A percentile compares a stretch with the other conserved stretches of the same genome.
These are phyloP conservation scores for Struthio camelus DNA, from an alignment of 2,113 vertebrate species.

Conservation along the genomic window DNA sequence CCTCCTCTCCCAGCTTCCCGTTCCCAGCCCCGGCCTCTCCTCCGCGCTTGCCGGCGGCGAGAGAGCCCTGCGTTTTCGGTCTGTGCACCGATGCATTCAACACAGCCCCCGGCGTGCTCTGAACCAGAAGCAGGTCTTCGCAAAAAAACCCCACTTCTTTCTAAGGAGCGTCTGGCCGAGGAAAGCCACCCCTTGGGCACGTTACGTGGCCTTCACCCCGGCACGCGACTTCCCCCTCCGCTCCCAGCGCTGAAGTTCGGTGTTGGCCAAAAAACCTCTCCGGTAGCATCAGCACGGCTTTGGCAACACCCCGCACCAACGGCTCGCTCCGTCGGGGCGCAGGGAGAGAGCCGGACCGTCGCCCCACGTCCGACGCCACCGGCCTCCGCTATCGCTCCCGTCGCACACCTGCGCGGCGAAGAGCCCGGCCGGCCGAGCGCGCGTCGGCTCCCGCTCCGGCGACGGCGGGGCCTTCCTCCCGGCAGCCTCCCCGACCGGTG, in stretches of 20 bases:
- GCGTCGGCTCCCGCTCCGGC: too few relatives aligned
- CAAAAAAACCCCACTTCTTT: background rate
- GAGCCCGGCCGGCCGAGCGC: too few relatives aligned
- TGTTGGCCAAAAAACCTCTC: background rate
- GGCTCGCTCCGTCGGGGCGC: background rate
- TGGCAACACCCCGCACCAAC: background rate
- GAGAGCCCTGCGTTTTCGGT: rapidly evolving
- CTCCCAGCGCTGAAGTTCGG: background rate
- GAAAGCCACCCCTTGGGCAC: background rate
- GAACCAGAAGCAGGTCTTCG: rapidly evolving
- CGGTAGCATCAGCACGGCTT: background rate
- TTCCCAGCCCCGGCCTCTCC: background rate
- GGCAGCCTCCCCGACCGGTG: background rate
- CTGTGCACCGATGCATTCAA: rapidly evolving
- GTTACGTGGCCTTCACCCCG: background rate
- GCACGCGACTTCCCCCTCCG: background rate
- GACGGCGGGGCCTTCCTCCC: background rate
- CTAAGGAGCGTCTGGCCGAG: background rate
- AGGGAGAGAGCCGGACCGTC: too few relatives aligned
- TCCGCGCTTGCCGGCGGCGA: background rate
- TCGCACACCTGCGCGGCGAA: background rate
- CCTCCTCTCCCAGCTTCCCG: background rate
- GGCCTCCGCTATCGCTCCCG: too few relatives aligned
- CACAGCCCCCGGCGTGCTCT: background rate
- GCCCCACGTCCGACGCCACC: too few relatives aligned